Evolutionary conservation across 1,140 invertebrate species (phyloP), one percentile per base, ranked within the genome.

Genomic region (Diorhabda carinulata): DNA sequence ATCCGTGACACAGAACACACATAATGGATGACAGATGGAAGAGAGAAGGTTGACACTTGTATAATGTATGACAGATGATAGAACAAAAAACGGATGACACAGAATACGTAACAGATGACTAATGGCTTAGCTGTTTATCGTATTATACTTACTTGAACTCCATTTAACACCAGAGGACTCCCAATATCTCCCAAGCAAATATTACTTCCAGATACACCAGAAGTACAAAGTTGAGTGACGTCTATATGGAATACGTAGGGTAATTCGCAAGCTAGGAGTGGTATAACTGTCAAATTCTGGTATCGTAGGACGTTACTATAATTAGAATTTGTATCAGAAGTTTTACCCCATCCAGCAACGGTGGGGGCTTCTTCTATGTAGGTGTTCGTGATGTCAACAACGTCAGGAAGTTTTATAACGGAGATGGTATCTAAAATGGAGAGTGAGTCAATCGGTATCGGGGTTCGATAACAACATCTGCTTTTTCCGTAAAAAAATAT

Each of bases 271-370:
- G 65, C 40, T 9, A 64, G 47, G 58, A 78, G 78, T 61, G 70
- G 70, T 57, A 82, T 78, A 10, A 82, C 74, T 1, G 72, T 69
- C 3, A 68, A 66, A 52, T 70, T 59, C 2, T 80, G 76, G 43
- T 69, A 68, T 42, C 77, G 73, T n/a, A 82, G 68, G 62, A 80
- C 77, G n/a, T 69, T 64, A 45, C 78, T 77, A 43, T 79, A 75
- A 43, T 59, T 66, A 40, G 67, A 60, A 2, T 61, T 73, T 73
- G 67, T 76, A 56, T 84, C 83, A 25, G 79, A 76, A 68, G 74
- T 73, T 58, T 80, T 81, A n/a, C 84, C 84, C 84, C 85, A 86
- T 45, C 85, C 84, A 7, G 82, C 83, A 7, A 83, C 82, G 9
- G 79, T 79, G 41, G 79, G 81, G 43, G 74, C 63, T 64, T 78